phyloP scores from a whole-genome alignment of 1,140 invertebrate genomes.

The Calosoma granatense region DNA sequence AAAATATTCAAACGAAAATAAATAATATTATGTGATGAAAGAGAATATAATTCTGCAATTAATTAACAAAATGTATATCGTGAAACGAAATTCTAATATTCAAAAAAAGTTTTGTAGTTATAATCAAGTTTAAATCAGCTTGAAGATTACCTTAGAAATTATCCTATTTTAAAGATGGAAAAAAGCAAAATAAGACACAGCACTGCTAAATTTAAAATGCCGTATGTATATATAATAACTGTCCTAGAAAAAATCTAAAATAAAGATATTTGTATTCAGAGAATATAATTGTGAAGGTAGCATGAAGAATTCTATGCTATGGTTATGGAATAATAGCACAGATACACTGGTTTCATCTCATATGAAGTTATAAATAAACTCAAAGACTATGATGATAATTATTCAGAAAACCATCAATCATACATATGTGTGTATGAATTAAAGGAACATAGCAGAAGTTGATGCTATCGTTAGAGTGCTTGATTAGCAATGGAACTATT shows the following conservation, averaged over 20 bases:
- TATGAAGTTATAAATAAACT: constrained; percentile 1
- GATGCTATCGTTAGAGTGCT: too few species aligned
- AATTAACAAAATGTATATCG: background rate
- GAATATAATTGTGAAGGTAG: background rate
- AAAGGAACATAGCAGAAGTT: too few species aligned
- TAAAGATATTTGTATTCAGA: constrained; percentile 5
- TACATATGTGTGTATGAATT: background rate
- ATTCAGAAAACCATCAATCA: background rate
- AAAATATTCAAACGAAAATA: too few species aligned
- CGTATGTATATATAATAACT: background rate
- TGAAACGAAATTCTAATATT: background rate
- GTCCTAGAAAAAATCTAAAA: background rate
- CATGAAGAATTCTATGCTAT: background rate
- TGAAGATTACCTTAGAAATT: background rate
- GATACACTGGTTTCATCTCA: background rate
- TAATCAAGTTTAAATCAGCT: background rate
- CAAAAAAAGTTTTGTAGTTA: background rate
- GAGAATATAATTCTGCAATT: too few species aligned
- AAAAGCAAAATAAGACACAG: background rate
- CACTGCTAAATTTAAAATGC: background rate
- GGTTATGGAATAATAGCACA: background rate
- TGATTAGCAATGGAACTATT: too few species aligned
- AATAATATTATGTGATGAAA: too few species aligned
- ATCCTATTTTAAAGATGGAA: background rate
- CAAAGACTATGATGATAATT: background rate